Evolutionary conservation across 2,888 invertebrate genomes (phyloP).

Genomic region (Erebia ligea): DNA sequence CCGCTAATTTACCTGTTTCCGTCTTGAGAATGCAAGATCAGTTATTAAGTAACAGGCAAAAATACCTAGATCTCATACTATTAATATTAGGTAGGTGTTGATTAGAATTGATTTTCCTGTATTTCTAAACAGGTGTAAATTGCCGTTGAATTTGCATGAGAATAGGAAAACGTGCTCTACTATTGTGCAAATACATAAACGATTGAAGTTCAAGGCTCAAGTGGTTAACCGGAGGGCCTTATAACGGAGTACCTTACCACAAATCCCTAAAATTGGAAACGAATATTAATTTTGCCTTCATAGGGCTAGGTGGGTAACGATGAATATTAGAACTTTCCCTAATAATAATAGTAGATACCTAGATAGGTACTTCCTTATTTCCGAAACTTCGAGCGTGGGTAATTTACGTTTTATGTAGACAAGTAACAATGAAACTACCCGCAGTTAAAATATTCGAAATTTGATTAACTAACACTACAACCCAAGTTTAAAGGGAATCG

Average conservation of each 20-base stretch:
- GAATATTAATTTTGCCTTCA: slow-evolving; percentile 23
- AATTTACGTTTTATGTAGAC: no score
- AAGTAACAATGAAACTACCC: no score
- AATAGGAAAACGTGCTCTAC: slow-evolving; percentile 34
- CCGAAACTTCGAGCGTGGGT: no score
- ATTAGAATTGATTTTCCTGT: slow-evolving; percentile 11
- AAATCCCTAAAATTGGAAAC: slow-evolving; percentile 25
- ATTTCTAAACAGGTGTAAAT: slow-evolving; percentile 32
- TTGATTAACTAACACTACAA: no score
- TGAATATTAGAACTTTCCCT: slow-evolving; percentile 5
- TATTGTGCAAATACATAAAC: slow-evolving; percentile 30
- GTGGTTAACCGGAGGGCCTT: slow-evolving; percentile 25
- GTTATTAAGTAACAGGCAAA: neutral
- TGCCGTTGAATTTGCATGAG: slow-evolving; percentile 33
- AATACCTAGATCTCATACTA: neutral
- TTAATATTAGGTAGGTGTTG: neutral
- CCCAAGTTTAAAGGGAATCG: no score
- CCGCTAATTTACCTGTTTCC: no score
- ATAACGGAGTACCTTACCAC: slow-evolving; percentile 17
- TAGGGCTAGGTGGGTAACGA: neutral
- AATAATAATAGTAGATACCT: neutral
- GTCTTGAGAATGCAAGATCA: no score
- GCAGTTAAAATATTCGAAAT: no score
- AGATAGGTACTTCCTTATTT: neutral
- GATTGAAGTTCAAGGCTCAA: slow-evolving; percentile 36